Conservation (phyloP, 2,888 invertebrate genomes). For the Ophion obscuratus region DNA sequence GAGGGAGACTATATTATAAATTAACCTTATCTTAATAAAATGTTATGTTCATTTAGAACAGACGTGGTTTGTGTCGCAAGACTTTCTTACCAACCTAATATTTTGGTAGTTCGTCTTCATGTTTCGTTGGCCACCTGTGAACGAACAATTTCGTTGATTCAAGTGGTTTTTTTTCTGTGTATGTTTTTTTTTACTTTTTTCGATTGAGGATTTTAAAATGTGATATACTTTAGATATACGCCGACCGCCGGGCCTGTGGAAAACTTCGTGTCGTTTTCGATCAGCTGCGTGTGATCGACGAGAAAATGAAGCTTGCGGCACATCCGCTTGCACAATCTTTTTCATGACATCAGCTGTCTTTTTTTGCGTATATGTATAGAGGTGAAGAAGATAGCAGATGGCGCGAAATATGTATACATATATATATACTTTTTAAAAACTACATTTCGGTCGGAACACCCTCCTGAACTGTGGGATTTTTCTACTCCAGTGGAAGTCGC, state of each 20-base stretch:
- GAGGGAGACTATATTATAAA: too few species aligned
- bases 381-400: background rate
- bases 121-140: too few species aligned
- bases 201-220: too few species aligned
- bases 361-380: background rate
- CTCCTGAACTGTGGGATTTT: constrained; percentile 12
- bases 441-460: background rate
- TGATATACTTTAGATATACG: background rate
- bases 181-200: background rate
- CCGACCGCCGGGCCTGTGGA: background rate
- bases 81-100: too few species aligned
- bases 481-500: constrained; percentile 20
- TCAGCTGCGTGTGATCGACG: constrained; percentile 29
- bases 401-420: too few species aligned
- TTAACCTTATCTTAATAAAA: too few species aligned
- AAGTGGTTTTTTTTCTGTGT: too few species aligned
- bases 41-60: too few species aligned
- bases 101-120: too few species aligned
- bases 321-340: constrained; percentile 15
- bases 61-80: too few species aligned
- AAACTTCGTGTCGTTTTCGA: constrained; percentile 25
- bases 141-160: too few species aligned
- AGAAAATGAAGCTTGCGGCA: constrained; percentile 23
- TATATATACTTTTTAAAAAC: background rate
- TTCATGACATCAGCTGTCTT: background rate